Evolutionary conservation across 2,797 vertebrate genomes (phyloP), one percentile per base, ranked within the genome.

Genomic region (Chrysocyon brachyurus): DNA sequence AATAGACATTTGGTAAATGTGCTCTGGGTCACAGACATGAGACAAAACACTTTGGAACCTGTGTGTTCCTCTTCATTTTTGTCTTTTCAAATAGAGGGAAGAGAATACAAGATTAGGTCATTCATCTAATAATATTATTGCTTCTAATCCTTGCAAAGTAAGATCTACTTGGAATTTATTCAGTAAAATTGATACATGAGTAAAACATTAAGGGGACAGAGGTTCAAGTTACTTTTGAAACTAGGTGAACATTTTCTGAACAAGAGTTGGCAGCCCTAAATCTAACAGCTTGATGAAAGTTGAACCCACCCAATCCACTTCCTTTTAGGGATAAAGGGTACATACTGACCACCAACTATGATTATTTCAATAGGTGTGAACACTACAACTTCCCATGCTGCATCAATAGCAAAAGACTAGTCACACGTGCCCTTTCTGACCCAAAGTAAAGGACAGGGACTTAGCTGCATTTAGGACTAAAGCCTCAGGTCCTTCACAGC

Each of bases 221-320:
- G 15, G 6, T 86, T 3, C 87, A 56, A n/a, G 63, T 87, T 88
- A n/a, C 82, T 96, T 96, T 96, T 33, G 46, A 95, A 24, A 86
- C 9, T 52, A 33, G 5, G 31, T 90, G 9, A 6, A 88, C 9
- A 64, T 28, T 28, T 93, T 96, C 56, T 59, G 61, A 79, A 56
- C 28, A 78, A 56, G 72, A 7, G 40, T 46, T 59, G 15, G 68
- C 83, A 86, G 12, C 3, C 4, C 12, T 57, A 36, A 85, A 70
- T 64, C 64, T 54, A 46, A 57, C 3, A 19, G 14, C 81, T 94
- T 77, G 22, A 46, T 75, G 64, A 40, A 89, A 89, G 17, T n/a
- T 54, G 73, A 88, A 82, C 6, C 3, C 24, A 83, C 3, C 0
- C 49, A 85, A 31, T 2, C 6, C 28, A 81, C 10, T 33, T 17